Evolutionary conservation across 2,797 vertebrate species (phyloP), one percentile per base, ranked within the genome.

Genomic region (Sciaenops ocellatus): DNA sequence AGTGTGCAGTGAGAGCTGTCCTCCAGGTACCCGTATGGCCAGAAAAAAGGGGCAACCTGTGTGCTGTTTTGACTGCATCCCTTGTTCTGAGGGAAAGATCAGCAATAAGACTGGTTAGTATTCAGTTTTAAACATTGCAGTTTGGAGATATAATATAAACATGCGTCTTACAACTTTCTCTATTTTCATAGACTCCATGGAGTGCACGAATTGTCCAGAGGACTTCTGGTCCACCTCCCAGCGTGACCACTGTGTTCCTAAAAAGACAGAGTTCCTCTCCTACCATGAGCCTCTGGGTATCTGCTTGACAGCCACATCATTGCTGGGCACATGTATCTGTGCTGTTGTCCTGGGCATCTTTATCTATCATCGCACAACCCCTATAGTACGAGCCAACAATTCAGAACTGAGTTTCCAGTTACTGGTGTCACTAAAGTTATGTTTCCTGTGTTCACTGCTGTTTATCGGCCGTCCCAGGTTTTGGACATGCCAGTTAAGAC

Each of bases 31-130:
- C 16, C 93, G 93, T 6, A 87, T 89, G 70, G 89, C 89, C 20
- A 71, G 70, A 59, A 85, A n/a, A 52, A 91, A 91, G 16, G 92
- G 91, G 8, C 24, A 92, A 17, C 89, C 94, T 7, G 79, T 87
- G 6, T 95, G 94, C 69, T 96, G 95, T 77, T 95, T 95, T 66
- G 90, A 95, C 70, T 95, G 95, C 51, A 64, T 93, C 3, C 73
- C 68, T 15, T 96, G 94, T 62, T 92, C 92, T 30, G 86, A 90
- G 16, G 94, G 95, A 56, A 90, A 92, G 30, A 88, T 95, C 73
- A 94, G 89, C 59, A 95, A 95, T 78, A 50, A 73, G 1, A 92
- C 92, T 54, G 93, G 95, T 95, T 50, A 26, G 89, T 83, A 22
- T 24, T 71, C 0, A 0, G 7, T 3, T 46, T 46, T 17, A 11